These are phyloP conservation scores for Indicator indicator DNA, from an alignment of 2,113 vertebrate species.

Conservation along the genomic window DNA sequence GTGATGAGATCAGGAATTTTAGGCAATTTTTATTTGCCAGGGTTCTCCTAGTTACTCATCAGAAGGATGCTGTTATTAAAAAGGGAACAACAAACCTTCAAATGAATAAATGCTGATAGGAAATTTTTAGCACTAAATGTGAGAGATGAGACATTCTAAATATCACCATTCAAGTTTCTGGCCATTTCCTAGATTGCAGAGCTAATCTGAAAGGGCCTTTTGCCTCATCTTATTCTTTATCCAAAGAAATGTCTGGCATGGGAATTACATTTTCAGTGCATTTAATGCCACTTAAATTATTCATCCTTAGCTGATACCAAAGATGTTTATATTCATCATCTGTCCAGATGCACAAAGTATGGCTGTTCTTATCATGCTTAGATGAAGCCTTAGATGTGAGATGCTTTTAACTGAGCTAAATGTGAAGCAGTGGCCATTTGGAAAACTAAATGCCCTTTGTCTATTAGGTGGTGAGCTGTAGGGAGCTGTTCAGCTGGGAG, in stretches of 20 bases:
- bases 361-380: background rate
- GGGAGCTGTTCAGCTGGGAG: conserved; percentile 34
- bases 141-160: background rate
- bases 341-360: background rate
- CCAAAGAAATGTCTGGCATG: background rate
- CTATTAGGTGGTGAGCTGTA: background rate
- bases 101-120: background rate
- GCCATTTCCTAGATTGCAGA: background rate
- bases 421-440: background rate
- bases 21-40: background rate
- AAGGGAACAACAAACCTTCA: background rate
- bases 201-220: background rate
- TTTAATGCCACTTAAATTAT: background rate
- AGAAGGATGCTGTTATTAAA: background rate
- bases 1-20: conserved; percentile 34
- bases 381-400: background rate
- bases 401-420: background rate
- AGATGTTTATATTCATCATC: background rate
- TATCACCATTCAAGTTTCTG: background rate
- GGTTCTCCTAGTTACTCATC: background rate
- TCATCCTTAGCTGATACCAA: background rate
- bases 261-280: background rate
- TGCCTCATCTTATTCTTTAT: background rate
- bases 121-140: background rate
- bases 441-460: conserved; percentile 31